A percentile compares a stretch with the other conserved stretches of the same genome.
Evolutionary conservation across 2,797 vertebrate genomes (phyloP).

Genomic region (Vipera latastei): DNA sequence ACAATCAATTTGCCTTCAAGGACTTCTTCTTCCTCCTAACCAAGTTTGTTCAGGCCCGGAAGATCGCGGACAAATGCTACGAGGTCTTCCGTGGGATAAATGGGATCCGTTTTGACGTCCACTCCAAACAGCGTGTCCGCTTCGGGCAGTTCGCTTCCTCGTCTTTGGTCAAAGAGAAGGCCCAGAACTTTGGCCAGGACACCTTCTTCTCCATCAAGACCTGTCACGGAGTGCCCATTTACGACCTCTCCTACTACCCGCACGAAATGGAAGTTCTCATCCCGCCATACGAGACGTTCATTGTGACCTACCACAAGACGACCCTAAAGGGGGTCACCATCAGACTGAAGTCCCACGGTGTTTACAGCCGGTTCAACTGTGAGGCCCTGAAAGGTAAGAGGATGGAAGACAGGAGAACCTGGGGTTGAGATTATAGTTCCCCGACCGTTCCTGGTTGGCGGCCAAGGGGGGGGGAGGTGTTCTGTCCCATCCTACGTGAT

Average conservation of each 20-base stretch:
- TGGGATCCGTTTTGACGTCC: accelerated
- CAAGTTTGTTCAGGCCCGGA: too few species aligned
- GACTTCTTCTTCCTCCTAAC: too few species aligned
- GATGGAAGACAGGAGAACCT: accelerated
- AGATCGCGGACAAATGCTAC: too few species aligned
- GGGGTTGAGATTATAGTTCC: not conserved
- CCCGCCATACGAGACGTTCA: not conserved
- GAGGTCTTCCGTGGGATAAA: too few species aligned
- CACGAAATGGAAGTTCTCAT: not conserved
- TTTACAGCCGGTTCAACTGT: not conserved
- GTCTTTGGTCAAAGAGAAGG: not conserved
- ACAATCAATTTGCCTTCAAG: too few species aligned
- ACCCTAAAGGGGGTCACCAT: not conserved
- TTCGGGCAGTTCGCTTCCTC: not conserved
- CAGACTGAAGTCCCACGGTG: accelerated
- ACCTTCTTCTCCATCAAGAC: not conserved
- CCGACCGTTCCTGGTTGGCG: too few species aligned
- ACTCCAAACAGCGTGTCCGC: not conserved
- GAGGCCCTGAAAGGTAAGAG: not conserved
- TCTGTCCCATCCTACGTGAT: too few species aligned
- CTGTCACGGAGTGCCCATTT: not conserved
- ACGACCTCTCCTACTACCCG: not conserved
- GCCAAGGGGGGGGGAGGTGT: accelerated
- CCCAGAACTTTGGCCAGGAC: not conserved
- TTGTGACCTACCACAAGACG: accelerated